phyloP scores from a whole-genome alignment of 1,140 invertebrate genomes.

The Meloidogyne floridensis region DNA sequence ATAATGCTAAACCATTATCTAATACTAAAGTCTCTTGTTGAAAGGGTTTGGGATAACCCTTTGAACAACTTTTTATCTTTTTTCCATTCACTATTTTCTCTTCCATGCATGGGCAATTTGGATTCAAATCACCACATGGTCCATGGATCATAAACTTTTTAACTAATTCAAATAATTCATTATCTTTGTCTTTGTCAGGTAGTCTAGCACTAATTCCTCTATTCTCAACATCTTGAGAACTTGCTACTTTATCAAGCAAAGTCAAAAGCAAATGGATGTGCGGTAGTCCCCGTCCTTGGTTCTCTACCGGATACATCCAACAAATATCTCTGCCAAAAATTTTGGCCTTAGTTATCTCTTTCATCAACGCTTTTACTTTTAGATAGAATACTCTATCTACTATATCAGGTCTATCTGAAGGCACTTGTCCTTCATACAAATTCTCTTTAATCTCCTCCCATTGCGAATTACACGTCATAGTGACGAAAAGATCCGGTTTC shows the following conservation, averaged over 20 bases:
- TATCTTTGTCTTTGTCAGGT: background rate
- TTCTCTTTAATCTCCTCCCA: constrained; percentile 3
- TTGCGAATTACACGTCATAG: too few species aligned
- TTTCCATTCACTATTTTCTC: background rate
- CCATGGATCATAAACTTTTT: background rate
- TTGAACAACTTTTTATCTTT: background rate
- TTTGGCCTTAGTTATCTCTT: background rate
- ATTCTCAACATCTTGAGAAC: background rate
- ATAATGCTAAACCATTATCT: too few species aligned
- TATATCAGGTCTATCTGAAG: background rate
- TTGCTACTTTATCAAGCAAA: background rate
- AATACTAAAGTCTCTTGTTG: background rate
- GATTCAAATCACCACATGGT: too few species aligned
- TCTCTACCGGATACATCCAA: background rate
- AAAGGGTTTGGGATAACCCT: background rate
- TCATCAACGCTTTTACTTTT: background rate
- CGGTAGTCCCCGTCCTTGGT: background rate
- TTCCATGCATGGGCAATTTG: too few species aligned
- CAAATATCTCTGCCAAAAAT: background rate
- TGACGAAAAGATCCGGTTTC: too few species aligned
- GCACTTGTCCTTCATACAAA: background rate
- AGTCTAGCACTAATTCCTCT: constrained; percentile 11
- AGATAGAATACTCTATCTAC: constrained; percentile 10
- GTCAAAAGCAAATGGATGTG: constrained; percentile 11
- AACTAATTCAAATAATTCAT: constrained; percentile 4